phyloP scores from a whole-genome alignment of 2,888 invertebrate species.

The Diploptera punctata region DNA sequence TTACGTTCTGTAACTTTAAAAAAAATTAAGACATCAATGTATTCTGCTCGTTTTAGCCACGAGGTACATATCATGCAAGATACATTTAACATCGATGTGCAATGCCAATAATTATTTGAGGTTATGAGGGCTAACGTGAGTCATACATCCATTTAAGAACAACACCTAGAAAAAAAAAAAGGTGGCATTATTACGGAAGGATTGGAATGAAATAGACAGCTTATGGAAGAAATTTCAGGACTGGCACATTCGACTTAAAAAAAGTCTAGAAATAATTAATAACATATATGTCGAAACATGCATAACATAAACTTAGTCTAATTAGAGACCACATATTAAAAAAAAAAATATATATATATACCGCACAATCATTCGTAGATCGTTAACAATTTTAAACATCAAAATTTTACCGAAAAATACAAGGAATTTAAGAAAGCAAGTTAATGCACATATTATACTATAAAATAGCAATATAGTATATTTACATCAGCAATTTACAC shows the following conservation, averaged over 20 bases:
- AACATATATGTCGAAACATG: constrained; percentile 13
- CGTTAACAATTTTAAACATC: no score
- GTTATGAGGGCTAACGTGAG: not conserved
- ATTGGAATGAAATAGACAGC: not conserved
- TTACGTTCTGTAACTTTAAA: no score
- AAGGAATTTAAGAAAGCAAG: no score
- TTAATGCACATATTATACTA: no score
- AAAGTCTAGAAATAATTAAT: not conserved
- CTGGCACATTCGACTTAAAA: constrained; percentile 15
- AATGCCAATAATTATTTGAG: no score
- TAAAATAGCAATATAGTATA: no score
- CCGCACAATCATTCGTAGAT: constrained; percentile 25
- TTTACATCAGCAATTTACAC: no score
- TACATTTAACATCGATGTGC: not conserved
- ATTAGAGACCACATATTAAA: not conserved
- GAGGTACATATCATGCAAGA: not conserved
- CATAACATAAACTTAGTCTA: constrained; percentile 28
- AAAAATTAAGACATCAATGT: no score
- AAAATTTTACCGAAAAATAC: no score
- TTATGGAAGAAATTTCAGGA: not conserved
- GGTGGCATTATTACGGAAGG: not conserved
- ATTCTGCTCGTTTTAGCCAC: not conserved
- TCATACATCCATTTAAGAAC: constrained; percentile 2
- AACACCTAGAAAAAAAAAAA: not conserved
- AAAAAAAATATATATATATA: no score